These are phyloP conservation scores for Lamellibrachia luymesi DNA, from an alignment of 1,140 invertebrate species.

Conservation along the genomic window DNA sequence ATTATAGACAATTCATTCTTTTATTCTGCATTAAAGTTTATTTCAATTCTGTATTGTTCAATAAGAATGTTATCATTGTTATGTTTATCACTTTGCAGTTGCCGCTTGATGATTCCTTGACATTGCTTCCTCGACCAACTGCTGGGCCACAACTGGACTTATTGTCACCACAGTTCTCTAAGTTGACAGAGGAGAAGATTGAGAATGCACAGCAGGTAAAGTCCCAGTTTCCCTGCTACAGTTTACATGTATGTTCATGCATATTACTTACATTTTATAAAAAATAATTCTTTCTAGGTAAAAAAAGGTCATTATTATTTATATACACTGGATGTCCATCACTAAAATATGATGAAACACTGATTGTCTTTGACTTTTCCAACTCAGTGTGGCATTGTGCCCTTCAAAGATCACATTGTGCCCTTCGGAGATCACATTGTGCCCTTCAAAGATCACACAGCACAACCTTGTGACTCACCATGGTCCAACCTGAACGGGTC, in stretches of 20 bases:
- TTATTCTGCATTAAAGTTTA: too few species aligned
- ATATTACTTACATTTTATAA: too few species aligned
- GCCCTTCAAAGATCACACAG: too few species aligned
- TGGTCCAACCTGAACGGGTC: too few species aligned
- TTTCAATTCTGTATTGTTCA: not conserved
- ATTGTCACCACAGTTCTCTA: conserved; percentile 30
- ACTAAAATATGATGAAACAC: not conserved
- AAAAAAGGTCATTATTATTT: too few species aligned
- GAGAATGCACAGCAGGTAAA: conserved; percentile 59
- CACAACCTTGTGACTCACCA: too few species aligned
- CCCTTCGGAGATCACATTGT: too few species aligned
- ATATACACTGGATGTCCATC: too few species aligned
- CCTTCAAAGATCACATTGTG: not conserved
- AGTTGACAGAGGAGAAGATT: conserved; percentile 47
- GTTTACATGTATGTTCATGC: too few species aligned
- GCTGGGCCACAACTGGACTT: not conserved
- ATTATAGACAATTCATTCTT: too few species aligned
- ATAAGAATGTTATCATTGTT: not conserved
- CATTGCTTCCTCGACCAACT: conserved; percentile 22
- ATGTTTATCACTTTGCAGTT: conserved; percentile 35
- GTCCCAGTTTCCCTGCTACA: conserved; percentile 13
- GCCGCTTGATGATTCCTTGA: conserved; percentile 45
- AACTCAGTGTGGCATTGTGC: not conserved
- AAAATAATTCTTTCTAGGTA: too few species aligned
- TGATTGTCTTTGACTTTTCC: not conserved